Conservation (phyloP, 2,888 invertebrate species). For the Stenichneumon culpator region DNA sequence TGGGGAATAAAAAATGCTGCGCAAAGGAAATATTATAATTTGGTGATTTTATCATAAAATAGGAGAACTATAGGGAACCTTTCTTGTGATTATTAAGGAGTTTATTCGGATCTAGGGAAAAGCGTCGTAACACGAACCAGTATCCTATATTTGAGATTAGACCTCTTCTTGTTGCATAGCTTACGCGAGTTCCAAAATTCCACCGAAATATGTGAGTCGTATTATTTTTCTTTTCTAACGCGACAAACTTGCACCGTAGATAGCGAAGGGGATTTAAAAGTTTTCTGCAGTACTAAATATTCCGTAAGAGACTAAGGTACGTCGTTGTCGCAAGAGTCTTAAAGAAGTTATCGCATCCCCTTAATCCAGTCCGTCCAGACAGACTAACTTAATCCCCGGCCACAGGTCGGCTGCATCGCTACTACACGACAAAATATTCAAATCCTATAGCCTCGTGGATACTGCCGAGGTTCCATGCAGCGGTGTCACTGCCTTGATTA, state of each 20-base stretch:
- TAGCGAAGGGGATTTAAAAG: background rate
- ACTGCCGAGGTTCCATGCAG: slow-evolving; percentile 1
- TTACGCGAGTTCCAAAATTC: background rate
- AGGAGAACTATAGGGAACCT: background rate
- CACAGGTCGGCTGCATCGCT: slow-evolving; percentile 20
- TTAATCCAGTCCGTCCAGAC: slow-evolving; percentile 53
- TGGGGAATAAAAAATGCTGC: slow-evolving; percentile 28
- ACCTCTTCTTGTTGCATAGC: background rate
- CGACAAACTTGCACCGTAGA: background rate
- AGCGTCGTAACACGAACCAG: background rate
- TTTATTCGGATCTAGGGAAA: background rate
- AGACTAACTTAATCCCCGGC: slow-evolving; percentile 45
- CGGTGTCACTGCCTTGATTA: background rate
- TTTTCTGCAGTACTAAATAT: slow-evolving; percentile 11
- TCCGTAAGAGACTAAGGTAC: background rate
- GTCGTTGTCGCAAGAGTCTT: slow-evolving; percentile 27
- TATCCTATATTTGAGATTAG: background rate
- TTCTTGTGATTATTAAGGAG: background rate
- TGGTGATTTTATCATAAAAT: background rate
- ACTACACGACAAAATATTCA: slow-evolving; percentile 56
- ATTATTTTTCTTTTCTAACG: background rate
- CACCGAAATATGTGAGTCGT: background rate
- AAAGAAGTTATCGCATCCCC: slow-evolving; percentile 43
- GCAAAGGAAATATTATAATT: background rate
- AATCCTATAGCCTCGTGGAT: slow-evolving; percentile 6